These are phyloP conservation scores for Sebastes matsubarae DNA, from an alignment of 2,797 vertebrate genomes.

Conservation along the genomic window DNA sequence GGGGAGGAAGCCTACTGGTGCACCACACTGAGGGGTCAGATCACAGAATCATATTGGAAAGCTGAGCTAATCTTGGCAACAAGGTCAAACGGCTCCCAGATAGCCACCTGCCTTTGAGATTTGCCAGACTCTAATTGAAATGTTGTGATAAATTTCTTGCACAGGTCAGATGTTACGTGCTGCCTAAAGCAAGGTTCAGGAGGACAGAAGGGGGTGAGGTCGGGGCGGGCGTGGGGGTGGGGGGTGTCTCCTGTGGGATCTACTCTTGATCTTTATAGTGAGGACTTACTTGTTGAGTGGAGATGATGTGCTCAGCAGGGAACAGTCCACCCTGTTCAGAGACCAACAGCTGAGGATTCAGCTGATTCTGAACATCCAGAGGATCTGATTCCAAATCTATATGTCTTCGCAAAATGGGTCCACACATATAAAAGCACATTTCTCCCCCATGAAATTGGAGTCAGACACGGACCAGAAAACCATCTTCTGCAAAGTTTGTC, in stretches of 20 bases:
- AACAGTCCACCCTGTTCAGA: not conserved
- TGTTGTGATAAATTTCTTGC: conserved; percentile 88
- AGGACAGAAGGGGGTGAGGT: conserved; percentile 22
- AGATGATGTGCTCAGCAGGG: conserved; percentile 71
- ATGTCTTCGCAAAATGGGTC: not conserved
- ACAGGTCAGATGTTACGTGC: conserved; percentile 85
- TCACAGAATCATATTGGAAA: conserved; percentile 19
- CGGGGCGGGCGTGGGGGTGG: conserved; percentile 9
- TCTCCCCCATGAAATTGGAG: too few species aligned
- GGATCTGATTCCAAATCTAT: not conserved
- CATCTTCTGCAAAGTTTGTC: too few species aligned
- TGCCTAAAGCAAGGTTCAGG: conserved; percentile 84
- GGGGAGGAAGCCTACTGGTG: not conserved
- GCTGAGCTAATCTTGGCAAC: conserved; percentile 59
- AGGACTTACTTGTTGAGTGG: conserved; percentile 82
- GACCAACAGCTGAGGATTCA: not conserved
- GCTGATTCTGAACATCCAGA: not conserved
- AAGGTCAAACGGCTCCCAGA: conserved; percentile 75
- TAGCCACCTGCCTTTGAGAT: conserved; percentile 59
- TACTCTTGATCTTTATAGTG: conserved; percentile 82
- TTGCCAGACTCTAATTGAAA: conserved; percentile 89
- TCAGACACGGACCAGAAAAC: too few species aligned
- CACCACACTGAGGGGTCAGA: not conserved
- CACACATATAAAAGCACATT: too few species aligned
- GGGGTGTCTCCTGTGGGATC: conserved; percentile 74